Evolutionary conservation across 2,888 invertebrate genomes (phyloP).

Genomic region (Eupithecia tripunctaria): DNA sequence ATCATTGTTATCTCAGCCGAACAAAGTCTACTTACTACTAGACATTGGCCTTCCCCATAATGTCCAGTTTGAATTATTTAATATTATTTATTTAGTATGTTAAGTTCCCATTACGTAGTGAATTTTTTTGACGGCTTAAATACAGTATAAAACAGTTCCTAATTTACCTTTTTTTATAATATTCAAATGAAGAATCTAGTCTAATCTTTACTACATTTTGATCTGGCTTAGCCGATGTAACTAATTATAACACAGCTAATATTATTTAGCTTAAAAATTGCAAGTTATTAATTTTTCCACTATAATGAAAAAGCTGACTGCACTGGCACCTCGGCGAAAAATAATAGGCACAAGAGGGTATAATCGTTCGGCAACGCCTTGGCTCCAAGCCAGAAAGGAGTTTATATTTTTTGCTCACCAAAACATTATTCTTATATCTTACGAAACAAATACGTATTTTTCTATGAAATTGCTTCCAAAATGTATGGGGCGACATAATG

Average conservation of each 20-base stretch:
- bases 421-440: slow-evolving; percentile 45
- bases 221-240: neutral
- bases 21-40: neutral
- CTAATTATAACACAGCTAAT: neutral
- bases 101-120: too few relatives aligned
- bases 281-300: neutral
- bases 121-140: too few relatives aligned
- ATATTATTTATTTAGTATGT: too few relatives aligned
- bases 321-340: slow-evolving; percentile 27
- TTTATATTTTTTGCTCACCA: slow-evolving; percentile 60
- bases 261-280: neutral
- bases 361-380: slow-evolving; percentile 60
- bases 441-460: slow-evolving; percentile 27
- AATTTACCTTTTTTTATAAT: neutral
- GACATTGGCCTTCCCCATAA: neutral
- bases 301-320: slow-evolving; percentile 11
- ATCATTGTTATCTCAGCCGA: neutral
- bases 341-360: slow-evolving; percentile 58
- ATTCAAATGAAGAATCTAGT: neutral
- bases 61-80: too few relatives aligned
- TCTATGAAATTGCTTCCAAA: neutral
- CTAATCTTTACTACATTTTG: too few relatives aligned
- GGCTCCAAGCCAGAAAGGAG: slow-evolving; percentile 60
- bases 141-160: too few relatives aligned
- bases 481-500: neutral